Base-by-base conservation (phyloP, 1,140 invertebrate genomes). In the Eupeodes corollae region DNA sequence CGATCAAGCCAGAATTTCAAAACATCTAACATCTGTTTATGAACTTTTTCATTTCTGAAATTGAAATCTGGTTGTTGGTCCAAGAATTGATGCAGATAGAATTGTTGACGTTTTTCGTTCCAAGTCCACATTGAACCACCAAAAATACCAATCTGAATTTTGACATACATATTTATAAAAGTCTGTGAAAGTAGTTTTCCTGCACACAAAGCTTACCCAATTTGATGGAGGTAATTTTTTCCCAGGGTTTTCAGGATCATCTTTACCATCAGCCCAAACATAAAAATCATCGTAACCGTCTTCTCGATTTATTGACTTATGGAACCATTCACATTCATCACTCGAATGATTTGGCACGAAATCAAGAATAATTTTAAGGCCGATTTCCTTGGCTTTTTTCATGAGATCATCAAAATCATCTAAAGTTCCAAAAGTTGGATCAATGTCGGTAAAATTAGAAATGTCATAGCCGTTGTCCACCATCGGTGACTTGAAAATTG, bases 321-420 rank as follows among this genome's bases (percentile, higher is more conserved):
- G 48, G 57, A 84, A 84, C 82, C 82, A 85, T 41, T 72, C 66
- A 59, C 80, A 79, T 52, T 79, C 69, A 54, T 79, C 75, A 52
- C 79, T 80, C 12, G 75, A 73, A 60, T 89, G 84, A 67, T 90
- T 90, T 5, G 86, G 85, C n/a, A 89, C 79, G 53, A 89, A 79
- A 58, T 91, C 87, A 62, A 90, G 59, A 32, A 91, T 71, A 10
- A 90, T 57, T 62, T 83, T 84, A 33, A 89, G 70, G 13, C 39
- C 44, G 14, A 50, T 14, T 37, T 42, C n/a, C 26, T 79, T 74
- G 8, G 79, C 77, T 52, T 69, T 67, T 30, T 66, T 62, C 1
- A 81, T 53, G 31, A 89, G 62, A 2, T 68, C 56, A 40, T 81
- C 73, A 48, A 90, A 80, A 58, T 87, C 79, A 30, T 74, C 71